phyloP scores from a whole-genome alignment of 2,888 invertebrate species.

The Patella ulyssiponensis region DNA sequence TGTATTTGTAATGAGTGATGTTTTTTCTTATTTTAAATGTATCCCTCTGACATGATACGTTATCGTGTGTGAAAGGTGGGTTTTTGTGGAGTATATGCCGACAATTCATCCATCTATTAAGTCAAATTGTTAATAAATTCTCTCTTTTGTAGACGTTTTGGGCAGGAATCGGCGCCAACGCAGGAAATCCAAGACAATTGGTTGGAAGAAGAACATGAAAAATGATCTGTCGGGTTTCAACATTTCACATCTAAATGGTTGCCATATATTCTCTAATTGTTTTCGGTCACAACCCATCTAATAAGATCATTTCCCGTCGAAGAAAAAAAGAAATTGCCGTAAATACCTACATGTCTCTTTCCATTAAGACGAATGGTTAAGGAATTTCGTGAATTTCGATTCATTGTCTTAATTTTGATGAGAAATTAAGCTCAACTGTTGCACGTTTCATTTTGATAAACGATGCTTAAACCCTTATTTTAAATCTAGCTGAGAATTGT shows the following conservation, averaged over 20 bases:
- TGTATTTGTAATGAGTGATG: too few species aligned
- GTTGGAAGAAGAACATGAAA: slow-evolving; percentile 2
- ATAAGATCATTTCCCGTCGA: neutral
- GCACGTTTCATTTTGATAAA: too few species aligned
- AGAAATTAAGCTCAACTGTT: too few species aligned
- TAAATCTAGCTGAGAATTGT: too few species aligned
- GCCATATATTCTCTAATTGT: neutral
- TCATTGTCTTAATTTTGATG: neutral
- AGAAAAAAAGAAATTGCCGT: neutral
- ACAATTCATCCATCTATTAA: neutral
- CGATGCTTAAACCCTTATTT: too few species aligned
- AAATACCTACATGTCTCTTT: neutral
- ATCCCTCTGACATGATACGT: too few species aligned
- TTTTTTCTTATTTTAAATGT: too few species aligned
- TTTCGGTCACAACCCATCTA: slow-evolving; percentile 4
- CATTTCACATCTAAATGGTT: neutral
- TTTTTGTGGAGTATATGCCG: too few species aligned
- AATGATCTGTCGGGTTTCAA: neutral
- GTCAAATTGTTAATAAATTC: neutral
- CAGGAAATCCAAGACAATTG: neutral
- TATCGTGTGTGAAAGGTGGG: too few species aligned
- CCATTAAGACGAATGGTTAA: neutral
- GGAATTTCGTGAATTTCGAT: neutral
- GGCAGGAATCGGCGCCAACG: neutral
- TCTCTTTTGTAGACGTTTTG: neutral